Base-by-base conservation (phyloP, 1,140 invertebrate genomes). In the Bombus terrestris region DNA sequence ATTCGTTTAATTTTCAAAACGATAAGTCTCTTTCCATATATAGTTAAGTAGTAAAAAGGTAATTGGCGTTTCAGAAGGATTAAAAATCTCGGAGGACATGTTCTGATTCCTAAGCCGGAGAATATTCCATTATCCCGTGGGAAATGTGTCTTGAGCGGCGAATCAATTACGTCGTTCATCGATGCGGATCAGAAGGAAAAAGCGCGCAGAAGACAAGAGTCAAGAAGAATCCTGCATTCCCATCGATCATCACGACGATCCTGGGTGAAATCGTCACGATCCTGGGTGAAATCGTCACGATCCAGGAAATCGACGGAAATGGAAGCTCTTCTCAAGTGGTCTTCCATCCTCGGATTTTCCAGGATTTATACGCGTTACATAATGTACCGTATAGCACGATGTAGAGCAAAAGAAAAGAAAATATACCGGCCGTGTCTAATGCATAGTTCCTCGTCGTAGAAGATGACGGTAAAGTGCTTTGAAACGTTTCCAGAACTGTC, bases 271-370 rank as follows among this genome's bases (percentile, higher is more conserved):
- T 92, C 85, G 90, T 88, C 57, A 25, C 10, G 32, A 59, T 10
- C 35, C 41, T 35, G 32, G 39, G 32, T 82, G 89, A 92, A 90
- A 92, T 92, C 85, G 90, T 88, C 57, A 73, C 66, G 89, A 92
- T 89, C 87, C 87, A 89, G 85, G 89, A 93, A 94, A 94, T 93
- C 89, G 91, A 76, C 92, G 93, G 93, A 93, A 94, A 94, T 93
- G 88, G 92, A 90, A 83, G 82, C 89, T 92, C 86, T 93, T 83
- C 84, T 64, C 84, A 57, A 79, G 18, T 72, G 77, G 69, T 68
- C 77, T 53, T 43, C 53, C 79, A 80, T 68, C 66, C 71, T 37
- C 32, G 77, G 72, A 82, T 89, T 81, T 79, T 32, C 83, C 57
- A 35, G 68, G 76, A 90, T 90, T 90, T 90, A 90, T 88, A 88